Conservation (phyloP, 2,888 invertebrate species). For the Arctia plantaginis region DNA sequence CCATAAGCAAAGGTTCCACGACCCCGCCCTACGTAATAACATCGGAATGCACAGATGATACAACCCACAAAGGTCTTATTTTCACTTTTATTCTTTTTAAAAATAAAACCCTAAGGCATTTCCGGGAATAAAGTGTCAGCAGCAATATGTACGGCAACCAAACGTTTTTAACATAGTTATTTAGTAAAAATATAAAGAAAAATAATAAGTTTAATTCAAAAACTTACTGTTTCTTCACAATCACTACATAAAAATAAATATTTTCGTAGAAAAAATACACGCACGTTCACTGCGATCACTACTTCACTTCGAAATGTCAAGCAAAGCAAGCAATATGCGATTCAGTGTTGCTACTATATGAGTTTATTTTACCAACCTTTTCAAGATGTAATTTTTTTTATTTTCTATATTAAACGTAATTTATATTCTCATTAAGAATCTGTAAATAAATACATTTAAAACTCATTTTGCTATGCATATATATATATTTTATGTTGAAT, state of each 20-base stretch:
- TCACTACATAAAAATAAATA: constrained; percentile 80
- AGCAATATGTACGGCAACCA: constrained; percentile 19
- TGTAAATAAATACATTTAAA: neutral
- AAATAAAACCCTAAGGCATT: constrained; percentile 72
- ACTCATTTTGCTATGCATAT: neutral
- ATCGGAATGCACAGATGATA: constrained; percentile 82
- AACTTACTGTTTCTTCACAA: constrained; percentile 76
- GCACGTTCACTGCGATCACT: constrained; percentile 81
- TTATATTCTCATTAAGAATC: neutral
- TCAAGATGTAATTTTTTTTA: neutral
- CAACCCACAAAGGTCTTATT: constrained; percentile 76
- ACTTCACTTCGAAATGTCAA: constrained; percentile 81
- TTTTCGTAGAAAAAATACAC: constrained; percentile 69
- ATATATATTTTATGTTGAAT: neutral
- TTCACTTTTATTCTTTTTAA: constrained; percentile 71
- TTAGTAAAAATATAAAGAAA: constrained; percentile 44
- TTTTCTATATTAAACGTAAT: neutral
- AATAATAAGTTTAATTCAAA: constrained; percentile 69
- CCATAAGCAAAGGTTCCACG: constrained; percentile 60
- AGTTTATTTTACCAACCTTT: constrained; percentile 46
- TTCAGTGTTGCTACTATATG: constrained; percentile 65
- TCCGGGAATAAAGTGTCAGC: constrained; percentile 65
- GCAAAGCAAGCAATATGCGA: constrained; percentile 71
- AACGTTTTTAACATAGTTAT: constrained; percentile 27
- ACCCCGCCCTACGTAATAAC: constrained; percentile 74